phyloP scores from a whole-genome alignment of 2,888 invertebrate genomes.

The Hedychridium roseum region DNA sequence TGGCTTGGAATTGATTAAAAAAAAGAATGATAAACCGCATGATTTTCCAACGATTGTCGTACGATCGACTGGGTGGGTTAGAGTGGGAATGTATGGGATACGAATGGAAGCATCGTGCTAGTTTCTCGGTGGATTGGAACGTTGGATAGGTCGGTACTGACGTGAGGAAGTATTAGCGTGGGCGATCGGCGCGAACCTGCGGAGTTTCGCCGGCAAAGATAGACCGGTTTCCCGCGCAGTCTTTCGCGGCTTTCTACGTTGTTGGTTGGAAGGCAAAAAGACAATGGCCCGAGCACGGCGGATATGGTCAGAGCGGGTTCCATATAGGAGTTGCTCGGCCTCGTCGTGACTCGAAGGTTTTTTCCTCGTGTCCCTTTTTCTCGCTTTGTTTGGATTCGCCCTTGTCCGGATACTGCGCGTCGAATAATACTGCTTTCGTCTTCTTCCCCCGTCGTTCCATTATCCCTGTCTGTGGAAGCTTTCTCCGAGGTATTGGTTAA shows the following conservation, averaged over 20 bases:
- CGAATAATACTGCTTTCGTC: slow-evolving; percentile 9
- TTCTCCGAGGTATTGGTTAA: background rate
- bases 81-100: no score
- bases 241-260: slow-evolving; percentile 3
- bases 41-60: no score
- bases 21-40: no score
- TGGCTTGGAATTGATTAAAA: no score
- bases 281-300: slow-evolving; percentile 54
- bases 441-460: slow-evolving; percentile 5
- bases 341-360: slow-evolving; percentile 8
- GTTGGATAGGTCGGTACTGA: background rate
- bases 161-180: slow-evolving; percentile 24
- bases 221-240: slow-evolving; percentile 37
- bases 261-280: slow-evolving; percentile 45
- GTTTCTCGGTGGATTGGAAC: no score
- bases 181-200: slow-evolving; percentile 25
- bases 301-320: slow-evolving; percentile 56
- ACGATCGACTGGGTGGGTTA: no score
- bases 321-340: slow-evolving; percentile 15
- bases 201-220: slow-evolving; percentile 9
- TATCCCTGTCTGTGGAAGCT: background rate
- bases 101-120: no score
- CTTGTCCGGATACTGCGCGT: no score
- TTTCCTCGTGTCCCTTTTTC: slow-evolving; percentile 14
- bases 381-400: slow-evolving; percentile 13